A percentile compares a stretch with the other conserved stretches of the same genome.
phyloP scores from a whole-genome alignment of 2,113 vertebrate species.

The Cryptomyrus ogoouensis region DNA sequence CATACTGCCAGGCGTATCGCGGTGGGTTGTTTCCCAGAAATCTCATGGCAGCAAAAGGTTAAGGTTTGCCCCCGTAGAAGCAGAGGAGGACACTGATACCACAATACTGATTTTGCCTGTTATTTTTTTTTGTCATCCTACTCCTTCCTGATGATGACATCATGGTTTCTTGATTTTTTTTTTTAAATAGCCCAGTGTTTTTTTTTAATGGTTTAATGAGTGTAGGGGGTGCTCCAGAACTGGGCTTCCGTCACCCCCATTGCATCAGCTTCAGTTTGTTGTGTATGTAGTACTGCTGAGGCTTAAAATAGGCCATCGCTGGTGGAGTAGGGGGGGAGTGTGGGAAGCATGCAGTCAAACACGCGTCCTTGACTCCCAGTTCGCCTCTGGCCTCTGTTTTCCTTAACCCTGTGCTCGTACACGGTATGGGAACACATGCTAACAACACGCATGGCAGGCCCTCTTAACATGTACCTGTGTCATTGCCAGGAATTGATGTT shows the following conservation, averaged over 20 bases:
- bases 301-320: conserved; percentile 14
- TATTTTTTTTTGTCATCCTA: neutral
- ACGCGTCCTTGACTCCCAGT: neutral
- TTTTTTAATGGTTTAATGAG: neutral
- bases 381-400: neutral
- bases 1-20: neutral
- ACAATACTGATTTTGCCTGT: neutral
- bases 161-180: neutral
- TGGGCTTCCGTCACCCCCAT: neutral
- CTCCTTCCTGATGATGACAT: neutral
- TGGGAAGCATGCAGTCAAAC: neutral
- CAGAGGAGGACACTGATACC: neutral
- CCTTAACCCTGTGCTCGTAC: neutral
- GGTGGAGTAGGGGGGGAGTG: neutral
- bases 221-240: neutral
- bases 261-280: neutral
- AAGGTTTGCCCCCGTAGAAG: neutral
- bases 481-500: neutral
- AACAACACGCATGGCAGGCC: neutral
- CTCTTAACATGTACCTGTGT: neutral
- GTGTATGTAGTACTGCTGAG: neutral
- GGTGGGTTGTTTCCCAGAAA: neutral
- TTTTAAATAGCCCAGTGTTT: neutral
- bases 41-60: neutral
- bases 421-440: neutral